Evolutionary conservation across 2,888 invertebrate species (phyloP).

Genomic region (Gnatocerus cornutus): DNA sequence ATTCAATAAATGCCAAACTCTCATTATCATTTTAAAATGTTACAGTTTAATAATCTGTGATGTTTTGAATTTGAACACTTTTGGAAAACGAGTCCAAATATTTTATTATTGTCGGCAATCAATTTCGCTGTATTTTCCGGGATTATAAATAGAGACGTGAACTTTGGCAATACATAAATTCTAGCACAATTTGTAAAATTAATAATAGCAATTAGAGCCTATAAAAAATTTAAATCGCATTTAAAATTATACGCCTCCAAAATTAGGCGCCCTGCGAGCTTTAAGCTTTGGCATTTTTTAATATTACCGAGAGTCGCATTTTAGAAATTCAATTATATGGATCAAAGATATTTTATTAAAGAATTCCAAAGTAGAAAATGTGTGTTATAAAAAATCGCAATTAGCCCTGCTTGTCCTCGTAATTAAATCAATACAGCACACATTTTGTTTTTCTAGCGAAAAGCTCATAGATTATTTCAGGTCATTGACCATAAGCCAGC

Average conservation of each 20-base stretch:
- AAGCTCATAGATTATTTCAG: constrained; percentile 2
- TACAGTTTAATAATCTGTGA: too few species aligned
- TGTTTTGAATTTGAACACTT: too few species aligned
- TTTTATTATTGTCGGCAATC: too few species aligned
- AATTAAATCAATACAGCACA: constrained; percentile 28
- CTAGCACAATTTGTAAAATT: constrained; percentile 13
- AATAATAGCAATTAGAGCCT: constrained; percentile 21
- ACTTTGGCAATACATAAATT: not conserved
- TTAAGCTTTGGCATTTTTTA: constrained; percentile 39
- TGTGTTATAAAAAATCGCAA: constrained; percentile 36
- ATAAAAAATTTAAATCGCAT: constrained; percentile 35
- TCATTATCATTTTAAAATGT: too few species aligned
- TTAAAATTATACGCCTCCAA: constrained; percentile 26
- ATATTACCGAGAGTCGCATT: constrained; percentile 41
- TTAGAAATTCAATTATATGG: constrained; percentile 48
- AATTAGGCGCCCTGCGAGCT: constrained; percentile 22
- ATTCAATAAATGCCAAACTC: too few species aligned
- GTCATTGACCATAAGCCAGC: constrained; percentile 16
- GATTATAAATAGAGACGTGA: not conserved
- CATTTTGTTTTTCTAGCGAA: not conserved
- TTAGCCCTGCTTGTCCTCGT: constrained; percentile 1
- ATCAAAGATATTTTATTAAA: constrained; percentile 48
- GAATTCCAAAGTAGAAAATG: constrained; percentile 44
- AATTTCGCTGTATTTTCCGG: too few species aligned
- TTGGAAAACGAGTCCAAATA: too few species aligned